Evolutionary conservation across 1,140 invertebrate species (phyloP), one percentile per base, ranked within the genome.

Genomic region (Babylonia areolata): DNA sequence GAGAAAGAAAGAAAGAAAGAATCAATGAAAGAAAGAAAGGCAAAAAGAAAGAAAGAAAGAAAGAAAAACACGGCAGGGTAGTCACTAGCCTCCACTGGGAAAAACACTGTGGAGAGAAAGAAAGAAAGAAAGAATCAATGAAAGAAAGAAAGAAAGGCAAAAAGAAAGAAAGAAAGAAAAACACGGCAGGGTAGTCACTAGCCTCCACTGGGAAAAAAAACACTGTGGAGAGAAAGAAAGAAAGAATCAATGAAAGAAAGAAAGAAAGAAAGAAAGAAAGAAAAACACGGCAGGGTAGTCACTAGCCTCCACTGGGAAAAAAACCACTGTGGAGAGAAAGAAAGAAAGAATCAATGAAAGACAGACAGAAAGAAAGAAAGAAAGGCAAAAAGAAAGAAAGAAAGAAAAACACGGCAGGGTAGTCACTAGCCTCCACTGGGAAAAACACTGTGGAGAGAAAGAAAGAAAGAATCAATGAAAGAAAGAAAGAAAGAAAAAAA

Each of bases 261-360:
- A n/a, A n/a, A n/a, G n/a, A n/a, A n/a, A n/a, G n/a, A n/a, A n/a
- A n/a, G n/a, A n/a, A n/a, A n/a, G n/a, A n/a, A n/a, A n/a, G n/a
- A n/a, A 92, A 37, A 87, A 89, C 2, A 91, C 77, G 3, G 89
- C 88, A 3, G 88, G 81, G 82, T 89, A 92, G 5, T 88, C 80
- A 0, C 89, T 89, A 9, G 58, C 46, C 33, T 87, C 83, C 33
- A 88, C 46, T 2, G 91, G 91, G 81, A 88, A 89, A 81, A 87
- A 91, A n/a, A n/a, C n/a, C 35, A 84, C 91, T 91, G 83, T 42
- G 89, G 90, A 69, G 28, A 71, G 28, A 71, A 33, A 33, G 28
- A 71, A 9, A 33, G 5, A 71, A n/a, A 33, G 28, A 71, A n/a
- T 6, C 11, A 71, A n/a, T 6, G 28, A 71, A 9, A 71, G 28